Evolutionary conservation across 2,797 vertebrate species (phyloP), one percentile per base, ranked within the genome.

Genomic region (Balearica regulorum): DNA sequence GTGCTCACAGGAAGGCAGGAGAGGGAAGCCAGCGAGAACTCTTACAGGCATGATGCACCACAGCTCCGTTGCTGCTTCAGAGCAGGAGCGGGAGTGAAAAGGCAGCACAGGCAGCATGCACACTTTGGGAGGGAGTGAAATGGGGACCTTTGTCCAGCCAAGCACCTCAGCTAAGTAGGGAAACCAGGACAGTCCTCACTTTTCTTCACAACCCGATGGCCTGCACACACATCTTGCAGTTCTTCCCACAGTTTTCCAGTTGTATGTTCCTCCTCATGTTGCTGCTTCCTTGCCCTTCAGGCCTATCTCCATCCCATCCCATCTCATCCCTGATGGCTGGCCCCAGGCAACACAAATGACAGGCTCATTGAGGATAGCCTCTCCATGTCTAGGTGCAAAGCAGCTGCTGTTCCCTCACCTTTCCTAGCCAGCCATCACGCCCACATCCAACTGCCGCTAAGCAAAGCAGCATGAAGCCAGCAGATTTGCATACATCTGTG

Each of bases 401-500:
- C 0, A 4, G 43, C 78, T 92, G 83, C 60, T 80, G 25, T 65
- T 94, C 78, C 90, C 43, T 92, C 46, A 12, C 57, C 37, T 87
- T 68, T 69, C 61, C 68, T 93, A 54, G 49, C 44, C 88, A 91
- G n/a, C 20, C 68, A 25, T 65, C 75, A 72, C n/a, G 0, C 92
- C 89, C 90, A 84, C 91, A 64, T 31, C 81, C 90, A 44, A 10
- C 64, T 93, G 75, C 93, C 0, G 1, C 93, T 94, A 61, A 85
- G 78, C 60, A 85, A 88, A 71, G 55, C 60, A 77, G 57, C 37
- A 21, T 2, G 6, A 92, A 93, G 83, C 81, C 86, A 83, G 33
- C 2, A 4, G 64, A 96, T 95, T 93, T 95, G 83, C 93, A 94
- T 93, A 70, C 58, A 78, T 81, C 85, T 83, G 83, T 64, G 66